phyloP scores from a whole-genome alignment of 1,140 invertebrate genomes.

The Riptortus pedestris region DNA sequence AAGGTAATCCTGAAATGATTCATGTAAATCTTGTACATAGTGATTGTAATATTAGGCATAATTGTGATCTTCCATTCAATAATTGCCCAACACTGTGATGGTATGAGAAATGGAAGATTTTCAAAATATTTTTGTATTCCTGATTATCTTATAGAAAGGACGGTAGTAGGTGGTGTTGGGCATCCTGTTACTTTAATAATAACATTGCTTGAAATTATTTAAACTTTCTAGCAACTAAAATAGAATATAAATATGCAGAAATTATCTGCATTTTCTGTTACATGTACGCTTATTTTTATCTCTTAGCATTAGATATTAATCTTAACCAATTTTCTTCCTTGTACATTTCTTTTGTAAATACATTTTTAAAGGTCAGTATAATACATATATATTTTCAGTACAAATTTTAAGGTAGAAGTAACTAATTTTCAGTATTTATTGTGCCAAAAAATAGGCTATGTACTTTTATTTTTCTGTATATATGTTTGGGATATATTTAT shows the following conservation, averaged over 20 bases:
- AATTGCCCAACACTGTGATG: slow-evolving; percentile 2
- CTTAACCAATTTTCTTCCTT: no score
- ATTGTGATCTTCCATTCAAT: slow-evolving; percentile 2
- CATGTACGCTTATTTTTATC: not conserved
- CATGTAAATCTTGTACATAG: not conserved
- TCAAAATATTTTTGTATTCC: not conserved
- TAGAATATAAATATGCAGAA: not conserved
- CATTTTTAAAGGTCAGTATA: no score
- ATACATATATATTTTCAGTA: no score
- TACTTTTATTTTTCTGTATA: not conserved
- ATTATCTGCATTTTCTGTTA: not conserved
- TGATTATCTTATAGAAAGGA: not conserved
- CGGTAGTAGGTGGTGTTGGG: not conserved
- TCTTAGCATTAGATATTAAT: no score
- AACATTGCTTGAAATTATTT: no score
- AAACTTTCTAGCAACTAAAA: no score
- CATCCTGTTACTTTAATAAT: no score
- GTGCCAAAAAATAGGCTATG: no score
- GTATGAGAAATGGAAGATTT: not conserved
- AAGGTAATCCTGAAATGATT: not conserved
- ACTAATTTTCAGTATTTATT: no score
- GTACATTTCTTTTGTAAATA: no score
- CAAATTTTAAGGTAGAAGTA: no score
- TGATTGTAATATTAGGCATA: not conserved
- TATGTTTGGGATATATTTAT: not conserved